These are phyloP conservation scores for Pogonophryne albipinna DNA, from an alignment of 2,797 vertebrate genomes.

Conservation along the genomic window DNA sequence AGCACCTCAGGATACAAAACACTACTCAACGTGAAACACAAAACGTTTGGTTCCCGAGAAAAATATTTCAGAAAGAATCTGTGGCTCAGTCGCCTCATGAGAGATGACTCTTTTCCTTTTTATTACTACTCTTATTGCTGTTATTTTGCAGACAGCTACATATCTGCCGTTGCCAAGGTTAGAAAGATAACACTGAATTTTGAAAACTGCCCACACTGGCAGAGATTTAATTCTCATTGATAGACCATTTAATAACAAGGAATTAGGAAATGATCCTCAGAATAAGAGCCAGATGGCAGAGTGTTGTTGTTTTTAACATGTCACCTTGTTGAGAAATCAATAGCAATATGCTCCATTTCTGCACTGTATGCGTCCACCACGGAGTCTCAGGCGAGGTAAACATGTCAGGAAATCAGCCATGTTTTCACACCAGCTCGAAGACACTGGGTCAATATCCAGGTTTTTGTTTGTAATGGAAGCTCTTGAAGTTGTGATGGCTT, in stretches of 20 bases:
- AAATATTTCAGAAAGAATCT: slow-evolving; percentile 37
- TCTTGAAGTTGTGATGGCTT: slow-evolving; percentile 50
- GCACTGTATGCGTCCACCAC: slow-evolving; percentile 16
- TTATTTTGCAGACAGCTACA: slow-evolving; percentile 13
- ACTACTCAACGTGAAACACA: slow-evolving; percentile 23
- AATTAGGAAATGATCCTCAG: not conserved
- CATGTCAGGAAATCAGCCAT: slow-evolving; percentile 43
- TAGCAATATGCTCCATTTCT: slow-evolving; percentile 39
- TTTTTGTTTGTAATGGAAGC: slow-evolving; percentile 48
- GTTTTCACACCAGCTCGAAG: slow-evolving; percentile 30
- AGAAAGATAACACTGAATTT: not conserved
- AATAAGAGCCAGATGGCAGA: slow-evolving; percentile 4
- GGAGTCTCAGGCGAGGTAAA: slow-evolving; percentile 28
- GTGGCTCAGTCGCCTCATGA: slow-evolving; percentile 25
- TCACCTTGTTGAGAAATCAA: slow-evolving; percentile 49
- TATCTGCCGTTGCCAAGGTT: not conserved
- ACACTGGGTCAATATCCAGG: slow-evolving; percentile 43
- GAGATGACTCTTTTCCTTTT: slow-evolving; percentile 35
- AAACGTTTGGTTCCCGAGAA: slow-evolving; percentile 40
- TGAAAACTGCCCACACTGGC: slow-evolving; percentile 4
- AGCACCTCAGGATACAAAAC: slow-evolving; percentile 50
- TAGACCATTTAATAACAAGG: not conserved
- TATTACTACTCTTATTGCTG: slow-evolving; percentile 15
- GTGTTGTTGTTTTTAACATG: slow-evolving; percentile 3
- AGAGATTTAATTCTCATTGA: slow-evolving; percentile 12